phyloP scores from a whole-genome alignment of 2,888 invertebrate species.

The Hoplodrina blanda region DNA sequence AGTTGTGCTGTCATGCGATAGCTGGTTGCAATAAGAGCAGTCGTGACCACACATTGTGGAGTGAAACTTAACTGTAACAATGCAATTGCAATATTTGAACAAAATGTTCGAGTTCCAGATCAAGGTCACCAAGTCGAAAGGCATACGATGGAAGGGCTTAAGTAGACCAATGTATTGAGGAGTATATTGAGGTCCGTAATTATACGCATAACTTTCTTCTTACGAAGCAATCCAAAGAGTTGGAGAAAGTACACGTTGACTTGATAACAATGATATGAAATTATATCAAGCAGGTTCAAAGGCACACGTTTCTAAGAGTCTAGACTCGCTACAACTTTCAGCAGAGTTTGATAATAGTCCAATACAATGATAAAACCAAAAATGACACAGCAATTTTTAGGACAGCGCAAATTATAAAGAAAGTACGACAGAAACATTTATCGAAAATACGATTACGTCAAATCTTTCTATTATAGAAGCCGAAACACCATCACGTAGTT shows the following conservation, averaged over 20 bases:
- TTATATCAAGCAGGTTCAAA: neutral
- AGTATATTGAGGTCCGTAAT: slow-evolving; percentile 29
- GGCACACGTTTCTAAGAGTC: neutral
- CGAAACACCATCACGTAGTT: slow-evolving; percentile 39
- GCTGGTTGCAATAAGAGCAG: slow-evolving; percentile 61
- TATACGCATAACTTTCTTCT: slow-evolving; percentile 40
- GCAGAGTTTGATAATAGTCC: neutral
- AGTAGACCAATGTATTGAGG: slow-evolving; percentile 18
- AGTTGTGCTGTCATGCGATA: slow-evolving; percentile 65
- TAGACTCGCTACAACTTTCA: neutral
- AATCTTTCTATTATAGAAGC: slow-evolving; percentile 25
- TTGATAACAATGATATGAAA: slow-evolving; percentile 6
- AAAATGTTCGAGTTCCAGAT: slow-evolving; percentile 37
- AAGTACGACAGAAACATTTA: slow-evolving; percentile 21
- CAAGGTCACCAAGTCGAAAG: slow-evolving; percentile 41
- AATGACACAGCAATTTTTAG: slow-evolving; percentile 2
- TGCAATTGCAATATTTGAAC: slow-evolving; percentile 38
- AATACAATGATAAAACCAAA: neutral
- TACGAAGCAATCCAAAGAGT: slow-evolving; percentile 20
- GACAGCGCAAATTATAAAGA: slow-evolving; percentile 4
- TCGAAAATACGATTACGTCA: slow-evolving; percentile 43
- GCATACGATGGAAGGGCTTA: slow-evolving; percentile 1
- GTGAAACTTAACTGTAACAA: slow-evolving; percentile 33
- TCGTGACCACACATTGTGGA: slow-evolving; percentile 40
- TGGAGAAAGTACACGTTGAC: slow-evolving; percentile 43